Percentiles rank a stretch among this genome's conserved stretches.
phyloP scores from a whole-genome alignment of 1,140 invertebrate genomes.

The Radopholus similis region DNA sequence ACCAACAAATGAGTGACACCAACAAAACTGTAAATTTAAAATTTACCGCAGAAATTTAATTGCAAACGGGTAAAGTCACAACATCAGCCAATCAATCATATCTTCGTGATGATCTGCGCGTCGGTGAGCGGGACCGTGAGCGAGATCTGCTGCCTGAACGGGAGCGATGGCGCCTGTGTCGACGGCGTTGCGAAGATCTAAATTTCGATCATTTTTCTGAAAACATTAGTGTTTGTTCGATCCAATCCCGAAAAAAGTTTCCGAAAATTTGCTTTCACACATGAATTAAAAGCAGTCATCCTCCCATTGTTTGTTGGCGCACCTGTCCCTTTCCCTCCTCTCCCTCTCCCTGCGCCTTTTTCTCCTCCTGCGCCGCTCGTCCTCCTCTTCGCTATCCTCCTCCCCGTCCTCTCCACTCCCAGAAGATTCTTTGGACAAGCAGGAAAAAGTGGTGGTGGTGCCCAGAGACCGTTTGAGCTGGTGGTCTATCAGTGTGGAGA shows the following conservation, averaged over 20 bases:
- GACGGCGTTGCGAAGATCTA: conserved; percentile 11
- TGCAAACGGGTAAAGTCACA: too few relatives aligned
- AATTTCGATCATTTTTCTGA: neutral
- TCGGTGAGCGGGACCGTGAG: too few relatives aligned
- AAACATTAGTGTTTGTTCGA: neutral
- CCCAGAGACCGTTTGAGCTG: conserved; percentile 10
- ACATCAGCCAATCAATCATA: too few relatives aligned
- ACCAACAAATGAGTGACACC: neutral
- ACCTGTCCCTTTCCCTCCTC: neutral
- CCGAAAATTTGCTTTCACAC: neutral
- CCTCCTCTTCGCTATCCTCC: neutral
- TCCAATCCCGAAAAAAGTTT: neutral
- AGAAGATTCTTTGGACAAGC: neutral
- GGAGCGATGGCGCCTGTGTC: neutral
- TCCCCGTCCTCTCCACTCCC: neutral
- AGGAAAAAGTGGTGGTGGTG: neutral
- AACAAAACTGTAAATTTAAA: neutral
- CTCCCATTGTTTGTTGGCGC: neutral
- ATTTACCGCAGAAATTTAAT: neutral
- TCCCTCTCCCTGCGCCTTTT: neutral
- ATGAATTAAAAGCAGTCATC: too few relatives aligned
- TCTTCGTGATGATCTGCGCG: neutral
- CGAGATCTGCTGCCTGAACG: neutral
- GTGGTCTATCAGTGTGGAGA: conserved; percentile 1
- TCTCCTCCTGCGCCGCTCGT: neutral